Base-by-base conservation (phyloP, 2,888 invertebrate genomes). In the Dynastes hyllus region DNA sequence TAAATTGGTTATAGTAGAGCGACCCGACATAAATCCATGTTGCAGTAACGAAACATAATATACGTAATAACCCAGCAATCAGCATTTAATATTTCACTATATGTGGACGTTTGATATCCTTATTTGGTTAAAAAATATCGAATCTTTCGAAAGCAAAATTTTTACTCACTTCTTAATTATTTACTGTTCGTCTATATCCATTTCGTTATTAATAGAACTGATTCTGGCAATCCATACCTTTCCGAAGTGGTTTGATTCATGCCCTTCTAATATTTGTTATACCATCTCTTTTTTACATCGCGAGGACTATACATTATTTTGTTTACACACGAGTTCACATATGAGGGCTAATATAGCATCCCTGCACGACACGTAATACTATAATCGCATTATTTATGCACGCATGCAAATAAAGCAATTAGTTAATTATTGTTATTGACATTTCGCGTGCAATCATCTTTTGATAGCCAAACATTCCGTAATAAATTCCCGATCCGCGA, bases 371-470 rank as follows among this genome's bases (percentile, higher is more conserved):
- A 75, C 73, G 45, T 75, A 61, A 61, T 71, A 71, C 55, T 61
- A 78, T 73, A 73, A 73, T 67, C 50, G 76, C 45, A 65, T 79
- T 81, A 81, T 81, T 81, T 80, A 81, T 80, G 80, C 77, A 76
- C n/a, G 73, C 80, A 88, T 87, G 87, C 85, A 86, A 88, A 88
- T 87, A 82, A 83, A 84, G 85, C 88, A 88, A 88, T 88, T 88
- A 88, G 87, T 88, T 88, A 89, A 89, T 89, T 88, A 89, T 88
- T 89, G 88, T 88, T 89, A 89, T 89, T 88, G 88, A 87, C 87
- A 86, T 87, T 88, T 89, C 85, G 89, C 89, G 88, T 88, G 88
- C 85, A 84, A 80, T 80, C 76, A 63, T 79, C 69, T 16, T 78
- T 78, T 80, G 77, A 73, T 58, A 78, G 75, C 9, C 75, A 55